Conservation (phyloP, 2,888 invertebrate species). For the Acheta domesticus region DNA sequence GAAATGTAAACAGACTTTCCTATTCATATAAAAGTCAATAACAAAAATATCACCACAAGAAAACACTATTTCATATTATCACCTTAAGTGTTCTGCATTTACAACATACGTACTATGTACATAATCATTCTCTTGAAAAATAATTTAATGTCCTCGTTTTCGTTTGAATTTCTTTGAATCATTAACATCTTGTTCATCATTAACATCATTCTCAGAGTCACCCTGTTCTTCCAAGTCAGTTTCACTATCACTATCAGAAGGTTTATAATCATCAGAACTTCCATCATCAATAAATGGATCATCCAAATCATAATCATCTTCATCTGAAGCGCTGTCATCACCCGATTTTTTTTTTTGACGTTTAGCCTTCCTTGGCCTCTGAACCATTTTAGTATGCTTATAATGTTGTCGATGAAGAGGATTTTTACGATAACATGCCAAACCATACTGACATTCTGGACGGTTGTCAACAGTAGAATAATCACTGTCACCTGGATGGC, state of each 20-base stretch:
- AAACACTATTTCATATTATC: too few relatives aligned
- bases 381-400: constrained; percentile 44
- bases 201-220: constrained; percentile 37
- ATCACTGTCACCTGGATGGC: constrained; percentile 64
- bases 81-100: too few relatives aligned
- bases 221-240: constrained; percentile 40
- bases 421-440: constrained; percentile 56
- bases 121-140: too few relatives aligned
- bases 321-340: constrained; percentile 39
- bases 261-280: constrained; percentile 53
- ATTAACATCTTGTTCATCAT: constrained; percentile 32
- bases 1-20: too few relatives aligned
- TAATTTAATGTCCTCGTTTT: too few relatives aligned
- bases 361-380: neutral
- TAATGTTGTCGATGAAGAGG: constrained; percentile 56
- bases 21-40: too few relatives aligned
- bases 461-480: constrained; percentile 50
- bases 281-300: constrained; percentile 53
- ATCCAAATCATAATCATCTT: constrained; percentile 42
- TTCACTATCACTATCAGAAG: constrained; percentile 44
- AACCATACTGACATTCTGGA: constrained; percentile 57
- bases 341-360: neutral
- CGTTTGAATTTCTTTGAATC: too few relatives aligned
- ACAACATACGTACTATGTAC: too few relatives aligned
- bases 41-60: too few relatives aligned